phyloP scores from a whole-genome alignment of 2,113 vertebrate species.

The Silurus glanis region DNA sequence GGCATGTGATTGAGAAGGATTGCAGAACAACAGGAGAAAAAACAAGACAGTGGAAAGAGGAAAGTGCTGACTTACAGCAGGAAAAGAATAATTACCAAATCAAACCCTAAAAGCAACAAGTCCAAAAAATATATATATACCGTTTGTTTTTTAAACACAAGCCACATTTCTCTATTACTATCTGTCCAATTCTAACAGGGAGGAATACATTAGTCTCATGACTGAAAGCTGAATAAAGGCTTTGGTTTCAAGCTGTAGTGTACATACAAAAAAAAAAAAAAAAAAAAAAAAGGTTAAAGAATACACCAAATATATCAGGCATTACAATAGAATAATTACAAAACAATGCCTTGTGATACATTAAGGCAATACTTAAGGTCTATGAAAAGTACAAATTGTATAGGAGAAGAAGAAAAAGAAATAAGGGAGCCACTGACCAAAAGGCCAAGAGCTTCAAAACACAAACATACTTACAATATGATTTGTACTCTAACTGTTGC shows the following conservation, averaged over 20 bases:
- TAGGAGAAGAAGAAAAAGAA: constrained; percentile 13
- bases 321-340: constrained; percentile 45
- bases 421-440: constrained; percentile 16
- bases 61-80: neutral
- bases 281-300: constrained; percentile 56
- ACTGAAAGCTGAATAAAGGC: constrained; percentile 34
- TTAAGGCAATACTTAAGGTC: constrained; percentile 36
- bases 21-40: neutral
- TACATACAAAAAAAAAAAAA: constrained; percentile 56
- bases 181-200: constrained; percentile 10
- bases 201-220: neutral
- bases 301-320: constrained; percentile 60
- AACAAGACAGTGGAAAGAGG: neutral
- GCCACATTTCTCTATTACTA: neutral
- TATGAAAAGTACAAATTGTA: constrained; percentile 27
- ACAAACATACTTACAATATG: constrained; percentile 56
- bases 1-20: neutral
- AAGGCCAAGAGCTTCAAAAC: constrained; percentile 48
- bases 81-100: neutral
- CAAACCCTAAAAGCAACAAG: neutral
- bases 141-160: neutral
- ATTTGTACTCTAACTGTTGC: constrained; percentile 69
- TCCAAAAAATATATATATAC: neutral
- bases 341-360: constrained; percentile 31
- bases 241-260: constrained; percentile 78